Evolutionary conservation across 1,140 invertebrate genomes (phyloP).

Genomic region (Dendroctonus ponderosae): DNA sequence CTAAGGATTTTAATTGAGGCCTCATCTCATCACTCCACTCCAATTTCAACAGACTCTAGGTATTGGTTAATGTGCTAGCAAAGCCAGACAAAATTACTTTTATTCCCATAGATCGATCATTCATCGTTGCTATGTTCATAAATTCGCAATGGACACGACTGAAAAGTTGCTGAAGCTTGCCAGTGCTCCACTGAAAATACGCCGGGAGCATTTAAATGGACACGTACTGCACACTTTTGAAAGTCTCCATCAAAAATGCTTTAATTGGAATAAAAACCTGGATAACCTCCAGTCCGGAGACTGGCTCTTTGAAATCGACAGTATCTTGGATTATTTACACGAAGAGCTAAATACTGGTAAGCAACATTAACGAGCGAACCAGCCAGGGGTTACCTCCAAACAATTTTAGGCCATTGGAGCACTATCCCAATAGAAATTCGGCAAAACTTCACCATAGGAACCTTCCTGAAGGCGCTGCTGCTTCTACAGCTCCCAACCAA

Average conservation of each 20-base stretch:
- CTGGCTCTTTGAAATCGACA: conserved; percentile 43
- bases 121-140: no score
- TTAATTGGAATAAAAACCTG: background rate
- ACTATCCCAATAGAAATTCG: conserved; percentile 52
- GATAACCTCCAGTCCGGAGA: conserved; percentile 1
- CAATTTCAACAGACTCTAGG: no score
- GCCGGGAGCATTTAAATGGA: conserved; percentile 6
- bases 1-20: no score
- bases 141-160: no score
- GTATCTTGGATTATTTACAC: conserved; percentile 45
- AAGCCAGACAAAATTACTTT: no score
- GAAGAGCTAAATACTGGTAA: conserved; percentile 47
- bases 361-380: background rate
- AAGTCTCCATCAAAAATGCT: conserved; percentile 10
- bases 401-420: conserved; percentile 52
- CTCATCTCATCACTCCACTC: no score
- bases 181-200: background rate
- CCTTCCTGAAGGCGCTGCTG: conserved; percentile 48
- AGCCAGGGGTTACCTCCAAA: background rate
- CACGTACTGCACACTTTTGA: conserved; percentile 11
- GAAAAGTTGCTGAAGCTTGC: background rate
- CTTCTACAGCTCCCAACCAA: conserved; percentile 12
- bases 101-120: no score
- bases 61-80: no score
- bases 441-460: conserved; percentile 47